A percentile compares a stretch with the other conserved stretches of the same genome.
These are phyloP conservation scores for Galerucella nymphaeae DNA, from an alignment of 2,888 invertebrate genomes.

Conservation along the genomic window DNA sequence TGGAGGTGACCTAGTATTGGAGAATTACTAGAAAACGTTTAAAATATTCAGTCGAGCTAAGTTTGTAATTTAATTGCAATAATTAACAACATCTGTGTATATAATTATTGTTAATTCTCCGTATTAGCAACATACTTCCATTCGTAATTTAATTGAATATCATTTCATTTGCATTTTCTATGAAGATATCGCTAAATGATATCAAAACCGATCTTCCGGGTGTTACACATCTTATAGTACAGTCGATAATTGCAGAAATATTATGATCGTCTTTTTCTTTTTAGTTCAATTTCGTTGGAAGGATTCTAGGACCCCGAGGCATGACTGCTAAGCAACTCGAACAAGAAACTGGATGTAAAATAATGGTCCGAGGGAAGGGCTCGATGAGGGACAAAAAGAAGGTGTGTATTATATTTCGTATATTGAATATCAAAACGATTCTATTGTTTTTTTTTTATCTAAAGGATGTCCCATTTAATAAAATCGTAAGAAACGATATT, in stretches of 20 bases:
- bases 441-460: conserved; percentile 17
- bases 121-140: conserved; percentile 1
- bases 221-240: not conserved
- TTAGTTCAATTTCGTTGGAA: conserved; percentile 99
- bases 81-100: conserved; percentile 25
- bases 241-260: not conserved
- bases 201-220: not conserved
- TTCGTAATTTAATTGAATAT: conserved; percentile 7
- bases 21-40: conserved; percentile 2
- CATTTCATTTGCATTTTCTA: conserved; percentile 7
- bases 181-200: not conserved
- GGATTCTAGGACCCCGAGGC: conserved; percentile 98
- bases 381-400: conserved; percentile 99
- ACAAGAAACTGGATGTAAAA: conserved; percentile 99
- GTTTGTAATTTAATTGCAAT: conserved; percentile 6
- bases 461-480: too few relatives aligned
- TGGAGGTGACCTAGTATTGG: not conserved
- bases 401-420: conserved; percentile 71
- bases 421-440: conserved; percentile 5
- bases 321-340: conserved; percentile 99
- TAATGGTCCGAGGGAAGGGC: conserved; percentile 99
- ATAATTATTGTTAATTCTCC: conserved; percentile 18
- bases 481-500: too few relatives aligned
- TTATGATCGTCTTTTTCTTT: conserved; percentile 20
- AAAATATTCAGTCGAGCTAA: not conserved